Base-by-base conservation (phyloP, 2,888 invertebrate species). In the Prenolepis imparis region DNA sequence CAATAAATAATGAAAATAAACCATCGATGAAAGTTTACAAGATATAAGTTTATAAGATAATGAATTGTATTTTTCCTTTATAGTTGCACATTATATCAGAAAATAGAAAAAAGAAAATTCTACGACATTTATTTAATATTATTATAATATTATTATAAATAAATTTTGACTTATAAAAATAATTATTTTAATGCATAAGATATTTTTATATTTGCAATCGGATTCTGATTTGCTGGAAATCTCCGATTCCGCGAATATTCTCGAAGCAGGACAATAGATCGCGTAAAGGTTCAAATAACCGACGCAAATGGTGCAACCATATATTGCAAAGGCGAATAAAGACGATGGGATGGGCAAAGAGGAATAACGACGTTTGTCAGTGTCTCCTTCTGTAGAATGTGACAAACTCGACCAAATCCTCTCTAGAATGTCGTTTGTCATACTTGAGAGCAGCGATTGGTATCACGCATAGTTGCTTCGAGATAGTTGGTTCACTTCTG, bases 401-500 rank as follows among this genome's bases (percentile, higher is more conserved):
- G 84, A 83, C 85, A 72, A 87, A 78, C 80, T 63, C 52, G 61
- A 70, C 70, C 75, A 78, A 73, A 84, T 86, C 74, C 68, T 70
- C 68, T 73, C 61, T 66, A 85, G 84, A 68, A 82, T 73, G 73
- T 89, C 85, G 88, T 87, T 90, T 84, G 84, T 84, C 72, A 36
- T 61, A 52, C 59, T 59, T 59, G 61, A 66, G 63, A 84, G 80
- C 85, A 82, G 82, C 85, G 85, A 90, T 90, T 84, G 89, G 66
- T 89, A 89, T 78, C 84, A 82, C 67, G 72, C 84, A 87, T 88
- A 89, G 84, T 86, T 86, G 48, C 57, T 32, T 57, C 73, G 48
- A 67, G 84, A 90, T 89, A 89, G 90, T 90, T 89, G 82, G 68
- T 81, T 66, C 84, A 70, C 80, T 87, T 74, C 66, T 74, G 64